Evolutionary conservation across 2,888 invertebrate genomes (phyloP), one percentile per base, ranked within the genome.

Genomic region (Rhodophaea formosa): DNA sequence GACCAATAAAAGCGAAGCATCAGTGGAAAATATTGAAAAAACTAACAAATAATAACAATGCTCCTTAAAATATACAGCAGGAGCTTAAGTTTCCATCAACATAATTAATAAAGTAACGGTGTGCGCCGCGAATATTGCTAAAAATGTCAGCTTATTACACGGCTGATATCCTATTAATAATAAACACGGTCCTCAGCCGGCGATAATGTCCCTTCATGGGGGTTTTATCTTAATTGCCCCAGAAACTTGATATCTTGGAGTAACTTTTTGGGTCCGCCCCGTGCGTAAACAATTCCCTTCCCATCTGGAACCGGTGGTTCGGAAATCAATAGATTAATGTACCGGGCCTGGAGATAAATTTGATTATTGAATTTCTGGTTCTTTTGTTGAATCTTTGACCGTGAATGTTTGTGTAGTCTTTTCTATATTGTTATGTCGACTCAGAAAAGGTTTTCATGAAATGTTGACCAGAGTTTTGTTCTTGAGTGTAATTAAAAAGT

Each of bases 221-320:
- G 77, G 74, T 70, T 75, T 82, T 82, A 84, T 82, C 84, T 82
- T 83, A 84, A 85, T 85, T 81, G 82, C 77, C 75, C 75, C 69
- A 69, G 74, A 73, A 75, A 76, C 73, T 78, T 74, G 71, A 77
- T 80, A 78, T 74, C 73, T 72, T 64, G 63, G 66, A 59, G 59
- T 58, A 71, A 66, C 64, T 76, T 75, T 74, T 72, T 71, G 23
- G 64, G 65, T 30, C 54, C 54, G 17, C 32, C 55, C 45, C 57
- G n/a, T 55, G 47, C 47, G 55, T 55, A 55, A 55, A 55, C 55
- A 55, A 55, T 55, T 55, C 17, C 55, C 17, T 14, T 46, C 44
- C 45, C 52, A 43, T 44, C 44, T 43, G 43, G 23, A 23, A 17
- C 53, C 53, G 17, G n/a, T 42, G 53, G 17, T 42, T 42, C 39